Percentiles rank a stretch among this genome's conserved stretches.
phyloP scores from a whole-genome alignment of 2,113 vertebrate genomes.

The Noctilio leporinus region DNA sequence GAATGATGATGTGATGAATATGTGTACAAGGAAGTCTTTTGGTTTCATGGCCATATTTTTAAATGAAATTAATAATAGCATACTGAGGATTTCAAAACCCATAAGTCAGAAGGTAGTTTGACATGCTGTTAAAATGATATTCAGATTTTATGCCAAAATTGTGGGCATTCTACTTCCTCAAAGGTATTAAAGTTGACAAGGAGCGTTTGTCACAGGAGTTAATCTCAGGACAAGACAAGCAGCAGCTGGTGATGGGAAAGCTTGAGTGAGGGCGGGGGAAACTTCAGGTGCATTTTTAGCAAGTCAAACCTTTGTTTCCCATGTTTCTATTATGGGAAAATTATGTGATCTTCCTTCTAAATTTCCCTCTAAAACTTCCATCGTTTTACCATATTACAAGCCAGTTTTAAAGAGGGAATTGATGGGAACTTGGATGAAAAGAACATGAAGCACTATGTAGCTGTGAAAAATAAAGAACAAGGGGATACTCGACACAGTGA shows the following conservation, averaged over 20 bases:
- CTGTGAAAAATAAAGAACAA: neutral
- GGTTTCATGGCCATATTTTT: slow-evolving; percentile 25
- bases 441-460: neutral
- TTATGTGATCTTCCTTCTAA: neutral
- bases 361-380: neutral
- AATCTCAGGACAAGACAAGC: neutral
- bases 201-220: neutral
- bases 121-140: slow-evolving; percentile 40
- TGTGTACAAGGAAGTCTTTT: slow-evolving; percentile 22
- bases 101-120: slow-evolving; percentile 39
- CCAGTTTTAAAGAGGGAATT: neutral
- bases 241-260: neutral
- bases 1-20: slow-evolving; percentile 17
- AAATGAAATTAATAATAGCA: slow-evolving; percentile 36
- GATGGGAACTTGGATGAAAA: neutral
- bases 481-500: neutral
- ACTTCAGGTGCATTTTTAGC: neutral
- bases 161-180: slow-evolving; percentile 4
- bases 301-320: neutral
- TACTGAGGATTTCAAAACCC: slow-evolving; percentile 33
- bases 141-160: slow-evolving; percentile 49
- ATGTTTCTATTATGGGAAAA: neutral
- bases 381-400: neutral
- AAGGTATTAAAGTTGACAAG: slow-evolving; percentile 22
- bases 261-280: neutral